phyloP scores from a whole-genome alignment of 1,140 invertebrate genomes.

The Schlechtendalia chinensis region DNA sequence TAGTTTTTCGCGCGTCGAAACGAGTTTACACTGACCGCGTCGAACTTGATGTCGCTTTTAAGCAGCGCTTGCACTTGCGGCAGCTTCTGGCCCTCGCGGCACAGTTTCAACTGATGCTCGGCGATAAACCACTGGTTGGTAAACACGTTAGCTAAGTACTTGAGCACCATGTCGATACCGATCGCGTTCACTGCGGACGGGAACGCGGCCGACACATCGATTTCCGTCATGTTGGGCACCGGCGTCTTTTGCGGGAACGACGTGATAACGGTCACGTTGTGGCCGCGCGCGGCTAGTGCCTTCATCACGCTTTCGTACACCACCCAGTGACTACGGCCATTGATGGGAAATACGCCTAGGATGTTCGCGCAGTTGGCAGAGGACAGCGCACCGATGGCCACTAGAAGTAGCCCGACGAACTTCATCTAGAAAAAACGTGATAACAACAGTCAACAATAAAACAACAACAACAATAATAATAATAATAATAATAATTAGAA shows the following conservation, averaged over 20 bases:
- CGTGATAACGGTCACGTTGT: constrained; percentile 55
- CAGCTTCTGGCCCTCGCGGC: neutral
- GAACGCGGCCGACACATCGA: constrained; percentile 52
- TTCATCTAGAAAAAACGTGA: constrained; percentile 32
- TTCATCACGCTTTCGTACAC: constrained; percentile 55
- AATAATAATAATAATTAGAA: too few species aligned
- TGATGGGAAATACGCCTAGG: constrained; percentile 55
- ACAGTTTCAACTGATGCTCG: constrained; percentile 14
- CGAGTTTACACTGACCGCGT: constrained; percentile 40
- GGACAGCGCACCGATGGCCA: neutral
- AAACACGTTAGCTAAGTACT: neutral
- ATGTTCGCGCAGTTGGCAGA: constrained; percentile 51
- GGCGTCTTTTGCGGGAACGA: constrained; percentile 59
- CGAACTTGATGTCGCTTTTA: constrained; percentile 50
- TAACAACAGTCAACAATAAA: too few species aligned
- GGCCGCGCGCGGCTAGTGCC: constrained; percentile 55
- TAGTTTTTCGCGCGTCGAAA: too few species aligned
- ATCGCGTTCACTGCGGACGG: constrained; percentile 1
- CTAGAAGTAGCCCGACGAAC: neutral
- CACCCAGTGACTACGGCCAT: constrained; percentile 55
- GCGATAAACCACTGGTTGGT: constrained; percentile 40
- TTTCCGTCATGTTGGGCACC: constrained; percentile 60
- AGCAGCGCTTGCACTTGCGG: constrained; percentile 45
- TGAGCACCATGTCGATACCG: constrained; percentile 12
- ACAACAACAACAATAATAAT: too few species aligned